Evolutionary conservation across 2,113 vertebrate species (phyloP).

Genomic region (Coracopsis vasa): DNA sequence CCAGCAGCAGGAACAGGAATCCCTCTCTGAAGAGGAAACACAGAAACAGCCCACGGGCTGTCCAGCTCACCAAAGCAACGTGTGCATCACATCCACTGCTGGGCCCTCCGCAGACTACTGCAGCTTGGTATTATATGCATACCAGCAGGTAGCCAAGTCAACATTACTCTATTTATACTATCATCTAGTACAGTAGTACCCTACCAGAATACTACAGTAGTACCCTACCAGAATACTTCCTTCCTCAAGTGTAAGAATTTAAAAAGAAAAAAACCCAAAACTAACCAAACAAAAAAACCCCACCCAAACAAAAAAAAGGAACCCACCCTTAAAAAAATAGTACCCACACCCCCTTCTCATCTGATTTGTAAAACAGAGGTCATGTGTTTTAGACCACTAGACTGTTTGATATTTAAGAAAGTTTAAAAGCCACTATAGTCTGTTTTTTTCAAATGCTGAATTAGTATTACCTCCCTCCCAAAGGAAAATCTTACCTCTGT

Average conservation of each 20-base stretch:
- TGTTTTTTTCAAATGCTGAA: background rate
- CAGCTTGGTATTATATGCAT: accelerated
- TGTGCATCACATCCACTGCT: background rate
- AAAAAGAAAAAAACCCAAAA: background rate
- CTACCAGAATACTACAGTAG: background rate
- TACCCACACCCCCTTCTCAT: background rate
- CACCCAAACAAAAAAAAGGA: background rate
- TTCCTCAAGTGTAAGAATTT: background rate
- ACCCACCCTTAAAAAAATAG: background rate
- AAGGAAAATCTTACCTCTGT: background rate
- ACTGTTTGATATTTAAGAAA: background rate
- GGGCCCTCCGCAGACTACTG: background rate
- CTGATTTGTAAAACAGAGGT: background rate
- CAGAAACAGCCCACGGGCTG: background rate
- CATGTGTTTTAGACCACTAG: background rate
- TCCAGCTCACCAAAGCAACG: accelerated
- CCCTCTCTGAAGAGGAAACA: background rate
- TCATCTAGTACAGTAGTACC: background rate
- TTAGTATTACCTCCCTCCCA: background rate
- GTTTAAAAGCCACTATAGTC: background rate
- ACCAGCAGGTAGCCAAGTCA: background rate
- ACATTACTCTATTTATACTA: background rate
- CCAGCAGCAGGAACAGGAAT: background rate
- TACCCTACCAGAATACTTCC: background rate
- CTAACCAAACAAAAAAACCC: background rate